Base-by-base conservation (phyloP, 2,113 vertebrate species). In the Cavia porcellus region DNA sequence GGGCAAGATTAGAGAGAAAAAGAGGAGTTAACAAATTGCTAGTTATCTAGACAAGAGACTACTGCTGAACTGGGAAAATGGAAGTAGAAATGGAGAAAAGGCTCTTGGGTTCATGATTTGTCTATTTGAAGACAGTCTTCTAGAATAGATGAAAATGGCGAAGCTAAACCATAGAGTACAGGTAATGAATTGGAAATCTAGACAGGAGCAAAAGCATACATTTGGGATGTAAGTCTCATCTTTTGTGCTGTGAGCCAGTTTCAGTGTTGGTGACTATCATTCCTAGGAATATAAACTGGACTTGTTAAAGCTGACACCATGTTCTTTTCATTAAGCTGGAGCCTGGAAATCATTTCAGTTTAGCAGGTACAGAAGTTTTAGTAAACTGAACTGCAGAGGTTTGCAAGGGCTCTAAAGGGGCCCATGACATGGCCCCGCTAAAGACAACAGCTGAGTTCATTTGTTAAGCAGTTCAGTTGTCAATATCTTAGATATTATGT, bases 391-490 rank as follows among this genome's bases (percentile, higher is more conserved):
- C 20, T 81, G 92, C 35, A 89, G 38, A 7, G 90, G 50, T 42
- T 96, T 50, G 92, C 35, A 89, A 38, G 10, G 90, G 50, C 42
- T 96, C 50, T 79, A 42, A 80, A 95, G 61, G 13, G 35, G 11
- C 30, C 70, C 32, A 6, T 86, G 61, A 74, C 32, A 55, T 50
- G 80, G 24, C 24, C 47, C 55, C 75, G 38, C 7, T 74, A 7
- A 81, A 20, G n/a, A 30, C 24, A 6, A 12, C 3, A 3, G 42
- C 57, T 92, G 89, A 95, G 38, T 74, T 92, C 52, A 25, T 84
- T 93, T 90, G 61, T 87, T 50, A 85, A 93, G 42, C 45, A 92
- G 20, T 86, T 84, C n/a, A 38, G 15, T 2, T 38, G 19, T 96
- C 22, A 35, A 4, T 32, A 32, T 19, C 19, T 61, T 86, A 11